Conservation (phyloP, 2,888 invertebrate genomes). For the Andrena camellia region DNA sequence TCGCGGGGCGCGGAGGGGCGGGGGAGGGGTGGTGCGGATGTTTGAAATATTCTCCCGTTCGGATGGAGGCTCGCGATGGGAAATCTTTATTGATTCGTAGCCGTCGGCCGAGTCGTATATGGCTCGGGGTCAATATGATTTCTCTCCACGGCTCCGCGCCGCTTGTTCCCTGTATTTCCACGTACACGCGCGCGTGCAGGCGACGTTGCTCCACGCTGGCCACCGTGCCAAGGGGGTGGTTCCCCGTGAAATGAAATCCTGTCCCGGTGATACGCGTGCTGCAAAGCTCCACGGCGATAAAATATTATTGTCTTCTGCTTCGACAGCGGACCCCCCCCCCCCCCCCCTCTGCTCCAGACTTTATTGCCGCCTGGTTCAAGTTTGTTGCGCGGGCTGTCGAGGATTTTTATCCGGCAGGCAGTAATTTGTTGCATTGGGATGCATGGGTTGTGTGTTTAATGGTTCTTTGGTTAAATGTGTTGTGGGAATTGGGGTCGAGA, state of each 20-base stretch:
- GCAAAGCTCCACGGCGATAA: conserved; percentile 14
- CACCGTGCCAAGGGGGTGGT: conserved; percentile 16
- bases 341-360: background rate
- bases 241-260: conserved; percentile 49
- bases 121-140: conserved; percentile 81
- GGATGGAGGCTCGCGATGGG: conserved; percentile 76
- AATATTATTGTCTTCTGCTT: conserved; percentile 46
- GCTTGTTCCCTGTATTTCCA: conserved; percentile 41
- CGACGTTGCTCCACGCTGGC: background rate
- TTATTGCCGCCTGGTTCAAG: background rate
- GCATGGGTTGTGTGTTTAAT: too few relatives aligned
- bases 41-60: conserved; percentile 81
- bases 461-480: too few relatives aligned
- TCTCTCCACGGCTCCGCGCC: conserved; percentile 60
- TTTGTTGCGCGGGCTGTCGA: background rate
- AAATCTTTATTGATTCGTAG: conserved; percentile 84
- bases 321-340: background rate
- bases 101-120: conserved; percentile 76
- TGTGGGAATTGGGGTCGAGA: too few relatives aligned
- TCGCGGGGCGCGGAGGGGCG: conserved; percentile 22
- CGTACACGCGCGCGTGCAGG: conserved; percentile 20
- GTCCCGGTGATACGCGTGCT: conserved; percentile 29
- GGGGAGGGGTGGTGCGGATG: conserved; percentile 72
- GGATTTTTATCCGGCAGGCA: too few relatives aligned
- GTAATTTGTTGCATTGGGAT: too few relatives aligned